Percentiles rank a stretch among this genome's conserved stretches.
Conservation (phyloP, 2,888 invertebrate genomes). For the Masnerella sp. region DNA sequence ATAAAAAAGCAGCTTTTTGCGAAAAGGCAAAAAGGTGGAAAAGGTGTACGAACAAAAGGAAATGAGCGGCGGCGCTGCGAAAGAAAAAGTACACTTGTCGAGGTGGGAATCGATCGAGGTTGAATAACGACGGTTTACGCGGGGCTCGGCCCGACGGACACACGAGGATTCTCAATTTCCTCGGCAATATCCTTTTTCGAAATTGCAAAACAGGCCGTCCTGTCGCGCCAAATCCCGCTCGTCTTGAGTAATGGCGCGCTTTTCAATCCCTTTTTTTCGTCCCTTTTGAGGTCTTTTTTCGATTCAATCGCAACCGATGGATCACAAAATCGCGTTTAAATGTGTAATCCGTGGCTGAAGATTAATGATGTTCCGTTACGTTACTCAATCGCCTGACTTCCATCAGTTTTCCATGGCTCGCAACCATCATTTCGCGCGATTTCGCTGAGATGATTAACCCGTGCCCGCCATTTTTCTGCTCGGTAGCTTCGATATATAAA, state of each 20-base stretch:
- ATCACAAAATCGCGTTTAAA: slow-evolving; percentile 46
- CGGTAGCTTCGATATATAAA: too few species aligned
- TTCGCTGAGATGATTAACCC: too few species aligned
- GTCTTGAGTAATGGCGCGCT: slow-evolving; percentile 26
- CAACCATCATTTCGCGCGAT: not conserved
- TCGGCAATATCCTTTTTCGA: slow-evolving; percentile 58
- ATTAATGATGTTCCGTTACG: slow-evolving; percentile 36
- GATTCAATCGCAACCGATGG: slow-evolving; percentile 40
- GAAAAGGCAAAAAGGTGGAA: not conserved
- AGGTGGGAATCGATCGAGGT: slow-evolving; percentile 41
- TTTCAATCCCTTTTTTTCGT: slow-evolving; percentile 47
- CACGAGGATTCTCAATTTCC: slow-evolving; percentile 67
- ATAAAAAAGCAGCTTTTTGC: slow-evolving; percentile 3
- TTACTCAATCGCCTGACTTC: slow-evolving; percentile 9
- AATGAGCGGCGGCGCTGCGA: not conserved
- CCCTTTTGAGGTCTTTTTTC: too few species aligned
- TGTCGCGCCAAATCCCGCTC: slow-evolving; percentile 26
- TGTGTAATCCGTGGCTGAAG: slow-evolving; percentile 28
- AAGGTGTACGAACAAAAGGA: slow-evolving; percentile 4
- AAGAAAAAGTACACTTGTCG: slow-evolving; percentile 37
- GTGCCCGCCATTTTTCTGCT: too few species aligned
- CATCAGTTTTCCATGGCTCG: not conserved
- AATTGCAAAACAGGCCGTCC: slow-evolving; percentile 39
- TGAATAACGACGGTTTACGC: slow-evolving; percentile 43
- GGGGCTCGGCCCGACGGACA: slow-evolving; percentile 47